Conservation (phyloP, 2,888 invertebrate species). For the Melinopterus prodromus region DNA sequence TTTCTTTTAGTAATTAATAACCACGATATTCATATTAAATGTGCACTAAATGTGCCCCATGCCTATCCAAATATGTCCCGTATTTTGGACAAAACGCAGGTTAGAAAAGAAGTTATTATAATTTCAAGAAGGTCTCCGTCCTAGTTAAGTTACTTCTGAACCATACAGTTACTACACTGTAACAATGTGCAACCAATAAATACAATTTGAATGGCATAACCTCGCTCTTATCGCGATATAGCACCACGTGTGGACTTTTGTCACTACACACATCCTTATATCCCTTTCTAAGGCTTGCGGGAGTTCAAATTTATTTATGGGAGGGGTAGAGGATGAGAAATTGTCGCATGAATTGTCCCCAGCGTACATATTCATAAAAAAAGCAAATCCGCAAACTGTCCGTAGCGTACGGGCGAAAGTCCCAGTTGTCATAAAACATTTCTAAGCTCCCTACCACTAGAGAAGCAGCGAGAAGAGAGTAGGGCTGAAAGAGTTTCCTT, state of each 20-base stretch:
- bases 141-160: no score
- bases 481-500: not conserved
- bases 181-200: no score
- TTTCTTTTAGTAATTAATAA: no score
- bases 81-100: no score
- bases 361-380: not conserved
- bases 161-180: no score
- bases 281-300: not conserved
- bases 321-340: not conserved
- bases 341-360: not conserved
- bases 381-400: slow-evolving; percentile 4
- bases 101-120: no score
- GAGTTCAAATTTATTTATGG: not conserved
- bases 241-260: not conserved
- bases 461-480: not conserved
- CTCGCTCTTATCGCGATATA: no score
- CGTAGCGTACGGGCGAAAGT: not conserved
- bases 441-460: not conserved
- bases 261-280: not conserved
- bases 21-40: no score
- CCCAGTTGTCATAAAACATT: not conserved
- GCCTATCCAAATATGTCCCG: no score
- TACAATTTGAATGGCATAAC: no score
- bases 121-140: no score
- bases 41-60: no score